Evolutionary conservation across 2,113 vertebrate species (phyloP).

Genomic region (Phalacrocorax aristotelis): DNA sequence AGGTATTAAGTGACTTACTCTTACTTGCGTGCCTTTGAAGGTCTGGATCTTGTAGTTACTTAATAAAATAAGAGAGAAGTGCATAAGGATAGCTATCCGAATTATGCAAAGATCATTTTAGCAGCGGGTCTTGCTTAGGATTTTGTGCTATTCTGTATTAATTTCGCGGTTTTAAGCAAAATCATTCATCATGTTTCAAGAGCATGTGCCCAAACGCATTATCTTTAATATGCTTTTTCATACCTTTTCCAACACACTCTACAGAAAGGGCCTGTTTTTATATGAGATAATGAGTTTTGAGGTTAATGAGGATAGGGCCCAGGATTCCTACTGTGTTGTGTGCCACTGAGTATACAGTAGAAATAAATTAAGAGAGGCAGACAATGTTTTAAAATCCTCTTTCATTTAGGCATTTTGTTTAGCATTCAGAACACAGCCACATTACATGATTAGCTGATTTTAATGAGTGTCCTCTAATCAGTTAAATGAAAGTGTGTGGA

Average conservation of each 20-base stretch:
- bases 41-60: background rate
- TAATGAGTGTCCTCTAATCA: conserved; percentile 53
- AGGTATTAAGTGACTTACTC: background rate
- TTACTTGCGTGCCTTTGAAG: background rate
- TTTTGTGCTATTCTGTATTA: background rate
- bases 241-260: background rate
- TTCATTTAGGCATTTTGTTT: conserved; percentile 51
- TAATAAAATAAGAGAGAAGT: background rate
- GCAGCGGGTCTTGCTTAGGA: background rate
- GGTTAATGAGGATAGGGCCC: conserved; percentile 22
- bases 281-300: conserved; percentile 12
- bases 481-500: conserved; percentile 28
- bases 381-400: conserved; percentile 55
- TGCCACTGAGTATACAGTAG: conserved; percentile 1
- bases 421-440: conserved; percentile 49
- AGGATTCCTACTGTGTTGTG: conserved; percentile 19
- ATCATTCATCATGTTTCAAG: background rate
- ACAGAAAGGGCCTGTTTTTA: background rate
- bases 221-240: background rate
- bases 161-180: background rate
- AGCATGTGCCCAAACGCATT: background rate
- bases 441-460: conserved; percentile 58
- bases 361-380: conserved; percentile 34
- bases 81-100: background rate
- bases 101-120: background rate